A percentile compares a stretch with the other conserved stretches of the same genome.
Evolutionary conservation across 2,113 vertebrate genomes (phyloP).

Genomic region (Fulica atra): DNA sequence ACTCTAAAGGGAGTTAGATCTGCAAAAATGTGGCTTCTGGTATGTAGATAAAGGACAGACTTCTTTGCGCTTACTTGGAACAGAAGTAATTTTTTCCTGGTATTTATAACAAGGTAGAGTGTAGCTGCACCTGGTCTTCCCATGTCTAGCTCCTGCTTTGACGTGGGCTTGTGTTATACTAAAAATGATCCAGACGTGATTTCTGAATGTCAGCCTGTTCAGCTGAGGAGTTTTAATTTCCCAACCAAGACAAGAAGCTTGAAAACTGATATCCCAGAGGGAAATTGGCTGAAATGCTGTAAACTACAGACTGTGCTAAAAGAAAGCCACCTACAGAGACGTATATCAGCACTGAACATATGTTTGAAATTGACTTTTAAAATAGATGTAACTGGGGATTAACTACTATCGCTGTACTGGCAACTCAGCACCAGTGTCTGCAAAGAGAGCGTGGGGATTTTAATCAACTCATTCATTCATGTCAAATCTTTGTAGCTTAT

Average conservation of each 20-base stretch:
- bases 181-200: background rate
- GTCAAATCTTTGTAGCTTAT: conserved; percentile 25
- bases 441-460: background rate
- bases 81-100: background rate
- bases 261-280: conserved; percentile 45
- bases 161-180: background rate
- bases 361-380: conserved; percentile 63
- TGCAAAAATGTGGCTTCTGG: background rate
- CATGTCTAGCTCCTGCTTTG: conserved; percentile 2
- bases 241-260: conserved; percentile 34
- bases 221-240: conserved; percentile 34
- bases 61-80: background rate
- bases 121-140: background rate
- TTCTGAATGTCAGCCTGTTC: conserved; percentile 21
- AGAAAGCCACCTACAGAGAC: conserved; percentile 43
- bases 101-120: background rate
- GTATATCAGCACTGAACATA: conserved; percentile 43
- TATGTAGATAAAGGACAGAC: background rate
- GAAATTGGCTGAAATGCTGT: conserved; percentile 46
- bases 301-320: conserved; percentile 9
- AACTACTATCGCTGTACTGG: conserved; percentile 15
- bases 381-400: conserved; percentile 43
- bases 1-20: background rate
- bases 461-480: conserved; percentile 29
- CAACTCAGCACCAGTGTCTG: background rate